A percentile compares a stretch with the other conserved stretches of the same genome.
Evolutionary conservation across 2,113 vertebrate species (phyloP).

Genomic region (Callospermophilus lateralis): DNA sequence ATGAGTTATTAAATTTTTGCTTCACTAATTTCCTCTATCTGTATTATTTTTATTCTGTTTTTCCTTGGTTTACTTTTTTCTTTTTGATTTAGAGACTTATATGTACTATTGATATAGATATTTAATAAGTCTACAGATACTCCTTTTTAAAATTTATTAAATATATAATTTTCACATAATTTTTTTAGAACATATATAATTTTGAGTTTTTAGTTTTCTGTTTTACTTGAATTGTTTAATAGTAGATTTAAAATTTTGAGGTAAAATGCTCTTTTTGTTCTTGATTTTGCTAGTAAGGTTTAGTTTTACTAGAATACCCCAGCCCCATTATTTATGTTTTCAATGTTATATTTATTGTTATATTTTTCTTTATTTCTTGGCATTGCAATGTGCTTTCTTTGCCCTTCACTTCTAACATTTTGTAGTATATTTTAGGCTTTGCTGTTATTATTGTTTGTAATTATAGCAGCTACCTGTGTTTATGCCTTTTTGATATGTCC

Average conservation of each 20-base stretch:
- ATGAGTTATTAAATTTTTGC: background rate
- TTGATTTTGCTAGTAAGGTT: background rate
- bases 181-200: slow-evolving; percentile 4
- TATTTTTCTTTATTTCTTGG: background rate
- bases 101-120: slow-evolving; percentile 2
- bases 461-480: background rate
- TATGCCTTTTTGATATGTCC: background rate
- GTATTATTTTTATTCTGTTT: background rate
- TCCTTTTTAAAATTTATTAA: background rate
- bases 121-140: background rate
- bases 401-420: background rate
- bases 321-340: background rate
- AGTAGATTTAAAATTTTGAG: background rate
- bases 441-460: background rate
- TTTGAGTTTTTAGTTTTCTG: background rate
- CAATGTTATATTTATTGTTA: background rate
- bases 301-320: background rate
- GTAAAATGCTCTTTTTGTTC: background rate
- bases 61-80: background rate
- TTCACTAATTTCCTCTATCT: background rate
- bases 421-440: background rate
- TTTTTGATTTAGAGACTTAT: slow-evolving; percentile 3
- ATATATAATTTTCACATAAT: background rate
- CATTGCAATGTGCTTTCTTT: background rate
- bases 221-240: background rate